A percentile compares a stretch with the other conserved stretches of the same genome.
Conservation (phyloP, 2,888 invertebrate genomes). For the Temnothorax rugatulus region DNA sequence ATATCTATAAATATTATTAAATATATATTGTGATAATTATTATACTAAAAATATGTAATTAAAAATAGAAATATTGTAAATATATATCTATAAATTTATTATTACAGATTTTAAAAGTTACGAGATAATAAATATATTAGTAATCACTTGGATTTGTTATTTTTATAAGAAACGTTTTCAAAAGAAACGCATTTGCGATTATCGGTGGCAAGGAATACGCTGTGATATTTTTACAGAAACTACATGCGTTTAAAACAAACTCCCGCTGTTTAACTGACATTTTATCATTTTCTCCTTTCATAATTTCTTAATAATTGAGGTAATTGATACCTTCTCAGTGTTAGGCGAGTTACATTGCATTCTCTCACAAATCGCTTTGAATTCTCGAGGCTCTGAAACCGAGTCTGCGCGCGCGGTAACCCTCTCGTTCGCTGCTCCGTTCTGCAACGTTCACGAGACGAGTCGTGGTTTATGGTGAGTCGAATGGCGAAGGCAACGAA, state of each 20-base stretch:
- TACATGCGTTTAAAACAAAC: neutral
- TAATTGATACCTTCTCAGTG: neutral
- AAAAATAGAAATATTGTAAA: neutral
- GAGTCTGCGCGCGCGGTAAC: neutral
- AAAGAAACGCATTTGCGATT: neutral
- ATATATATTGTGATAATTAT: neutral
- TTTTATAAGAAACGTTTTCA: neutral
- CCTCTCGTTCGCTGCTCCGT: slow-evolving; percentile 33
- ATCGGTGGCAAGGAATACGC: neutral
- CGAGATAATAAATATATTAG: neutral
- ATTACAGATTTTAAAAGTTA: neutral
- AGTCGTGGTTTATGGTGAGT: slow-evolving; percentile 82
- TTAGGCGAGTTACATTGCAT: neutral
- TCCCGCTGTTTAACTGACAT: neutral
- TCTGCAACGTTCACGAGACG: slow-evolving; percentile 69
- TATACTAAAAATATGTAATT: neutral
- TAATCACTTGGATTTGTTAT: neutral
- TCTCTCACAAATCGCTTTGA: neutral
- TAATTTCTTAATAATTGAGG: neutral
- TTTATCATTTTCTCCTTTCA: neutral
- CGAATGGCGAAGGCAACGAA: slow-evolving; percentile 79
- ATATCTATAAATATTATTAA: neutral
- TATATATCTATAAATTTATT: neutral
- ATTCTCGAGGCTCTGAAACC: neutral
- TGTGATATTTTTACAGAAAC: neutral